These are phyloP conservation scores for Xanthorhoe spadicearia DNA, from an alignment of 2,888 invertebrate genomes.

Conservation along the genomic window DNA sequence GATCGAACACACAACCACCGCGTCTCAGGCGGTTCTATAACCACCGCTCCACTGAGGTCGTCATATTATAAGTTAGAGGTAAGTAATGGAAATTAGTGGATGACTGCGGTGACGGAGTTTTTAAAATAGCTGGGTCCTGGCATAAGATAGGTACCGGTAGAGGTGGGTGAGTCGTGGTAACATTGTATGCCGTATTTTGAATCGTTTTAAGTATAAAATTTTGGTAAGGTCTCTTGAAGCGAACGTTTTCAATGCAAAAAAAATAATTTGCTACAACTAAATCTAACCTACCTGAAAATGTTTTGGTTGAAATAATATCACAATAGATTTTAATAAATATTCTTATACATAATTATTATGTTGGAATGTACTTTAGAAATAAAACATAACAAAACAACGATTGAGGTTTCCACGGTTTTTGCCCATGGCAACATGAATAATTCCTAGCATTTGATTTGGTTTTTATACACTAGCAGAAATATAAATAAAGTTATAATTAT, in stretches of 20 bases:
- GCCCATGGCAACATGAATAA: not conserved
- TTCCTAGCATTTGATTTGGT: not conserved
- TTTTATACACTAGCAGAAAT: not conserved
- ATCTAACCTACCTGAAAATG: not conserved
- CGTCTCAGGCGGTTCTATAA: too few relatives aligned
- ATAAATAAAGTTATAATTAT: too few relatives aligned
- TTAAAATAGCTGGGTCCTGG: too few relatives aligned
- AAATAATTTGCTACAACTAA: not conserved
- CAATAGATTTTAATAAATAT: not conserved
- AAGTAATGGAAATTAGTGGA: too few relatives aligned
- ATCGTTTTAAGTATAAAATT: not conserved
- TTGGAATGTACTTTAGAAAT: not conserved
- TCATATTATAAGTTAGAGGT: too few relatives aligned
- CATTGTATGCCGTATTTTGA: not conserved
- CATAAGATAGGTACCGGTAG: too few relatives aligned
- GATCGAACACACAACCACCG: too few relatives aligned
- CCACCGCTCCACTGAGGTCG: too few relatives aligned
- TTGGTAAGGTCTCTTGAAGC: not conserved
- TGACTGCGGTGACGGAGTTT: too few relatives aligned
- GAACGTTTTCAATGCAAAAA: not conserved
- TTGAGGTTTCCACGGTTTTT: not conserved
- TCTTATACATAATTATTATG: not conserved
- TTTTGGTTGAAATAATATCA: slow-evolving; percentile 1
- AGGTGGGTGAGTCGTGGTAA: too few relatives aligned
- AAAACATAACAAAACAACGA: not conserved